These are phyloP conservation scores for Odontocolon sp. DNA, from an alignment of 2,888 invertebrate genomes.

Conservation along the genomic window DNA sequence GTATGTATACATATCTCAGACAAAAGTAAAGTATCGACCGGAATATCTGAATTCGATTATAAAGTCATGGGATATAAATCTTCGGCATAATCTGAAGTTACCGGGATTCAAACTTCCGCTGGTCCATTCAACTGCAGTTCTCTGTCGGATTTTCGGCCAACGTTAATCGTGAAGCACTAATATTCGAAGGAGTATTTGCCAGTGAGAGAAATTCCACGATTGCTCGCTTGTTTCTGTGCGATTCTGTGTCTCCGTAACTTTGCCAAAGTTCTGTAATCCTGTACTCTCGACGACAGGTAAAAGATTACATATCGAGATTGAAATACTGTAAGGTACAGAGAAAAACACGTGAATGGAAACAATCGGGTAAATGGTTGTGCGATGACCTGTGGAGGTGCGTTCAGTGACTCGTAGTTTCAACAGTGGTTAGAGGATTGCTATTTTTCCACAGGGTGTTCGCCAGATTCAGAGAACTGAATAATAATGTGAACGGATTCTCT, in stretches of 20 bases:
- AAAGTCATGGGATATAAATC: slow-evolving; percentile 59
- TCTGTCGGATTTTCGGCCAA: slow-evolving; percentile 49
- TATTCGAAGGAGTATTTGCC: slow-evolving; percentile 37
- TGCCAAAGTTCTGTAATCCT: slow-evolving; percentile 55
- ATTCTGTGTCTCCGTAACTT: slow-evolving; percentile 42
- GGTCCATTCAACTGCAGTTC: slow-evolving; percentile 58
- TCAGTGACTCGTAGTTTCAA: too few relatives aligned
- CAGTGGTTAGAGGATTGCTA: too few relatives aligned
- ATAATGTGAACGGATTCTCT: not conserved
- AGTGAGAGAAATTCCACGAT: slow-evolving; percentile 48
- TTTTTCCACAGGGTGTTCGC: too few relatives aligned
- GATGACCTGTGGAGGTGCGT: not conserved
- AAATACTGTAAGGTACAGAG: not conserved
- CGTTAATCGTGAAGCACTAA: slow-evolving; percentile 55
- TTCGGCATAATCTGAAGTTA: slow-evolving; percentile 57
- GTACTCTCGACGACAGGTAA: slow-evolving; percentile 53
- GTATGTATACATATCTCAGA: not conserved
- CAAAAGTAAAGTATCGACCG: slow-evolving; percentile 29
- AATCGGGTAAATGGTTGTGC: slow-evolving; percentile 32
- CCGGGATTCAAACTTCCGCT: slow-evolving; percentile 57
- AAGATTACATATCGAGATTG: slow-evolving; percentile 51
- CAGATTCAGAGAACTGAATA: too few relatives aligned
- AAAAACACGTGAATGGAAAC: slow-evolving; percentile 21
- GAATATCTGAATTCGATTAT: slow-evolving; percentile 58
- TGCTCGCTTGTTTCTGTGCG: slow-evolving; percentile 25